Evolutionary conservation across 2,797 vertebrate species (phyloP).

Genomic region (Buceros bicornis): DNA sequence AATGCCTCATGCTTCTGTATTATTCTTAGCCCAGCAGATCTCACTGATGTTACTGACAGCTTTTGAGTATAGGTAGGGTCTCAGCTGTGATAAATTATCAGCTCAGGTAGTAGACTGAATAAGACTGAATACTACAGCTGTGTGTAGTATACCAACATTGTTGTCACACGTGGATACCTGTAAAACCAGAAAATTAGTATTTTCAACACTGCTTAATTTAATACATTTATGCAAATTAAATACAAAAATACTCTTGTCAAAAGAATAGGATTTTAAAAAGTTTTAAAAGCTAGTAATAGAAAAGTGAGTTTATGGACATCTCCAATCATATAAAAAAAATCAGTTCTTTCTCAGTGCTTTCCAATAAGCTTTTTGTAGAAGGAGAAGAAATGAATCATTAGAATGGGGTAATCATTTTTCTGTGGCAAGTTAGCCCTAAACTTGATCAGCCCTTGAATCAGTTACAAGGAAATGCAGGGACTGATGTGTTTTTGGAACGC

Average conservation of each 20-base stretch:
- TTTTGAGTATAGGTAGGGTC: neutral
- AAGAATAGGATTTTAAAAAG: neutral
- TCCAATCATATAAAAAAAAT: neutral
- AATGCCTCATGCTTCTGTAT: neutral
- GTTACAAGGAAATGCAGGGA: neutral
- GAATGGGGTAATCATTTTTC: neutral
- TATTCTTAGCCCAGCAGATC: neutral
- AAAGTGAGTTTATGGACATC: neutral
- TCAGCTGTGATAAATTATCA: neutral
- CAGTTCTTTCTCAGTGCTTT: neutral
- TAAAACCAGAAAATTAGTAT: neutral
- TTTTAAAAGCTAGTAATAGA: neutral
- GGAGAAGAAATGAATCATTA: neutral
- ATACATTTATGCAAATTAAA: neutral
- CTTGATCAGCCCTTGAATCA: neutral
- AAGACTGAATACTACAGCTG: neutral
- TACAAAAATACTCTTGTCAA: neutral
- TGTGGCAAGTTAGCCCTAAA: neutral
- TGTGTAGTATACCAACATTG: neutral
- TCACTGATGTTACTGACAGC: neutral
- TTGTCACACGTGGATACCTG: neutral
- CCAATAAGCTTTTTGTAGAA: neutral
- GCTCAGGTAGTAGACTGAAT: neutral
- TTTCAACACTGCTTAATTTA: neutral
- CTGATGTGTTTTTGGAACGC: neutral